phyloP scores from a whole-genome alignment of 2,113 vertebrate species.

The Anolis sagrei region DNA sequence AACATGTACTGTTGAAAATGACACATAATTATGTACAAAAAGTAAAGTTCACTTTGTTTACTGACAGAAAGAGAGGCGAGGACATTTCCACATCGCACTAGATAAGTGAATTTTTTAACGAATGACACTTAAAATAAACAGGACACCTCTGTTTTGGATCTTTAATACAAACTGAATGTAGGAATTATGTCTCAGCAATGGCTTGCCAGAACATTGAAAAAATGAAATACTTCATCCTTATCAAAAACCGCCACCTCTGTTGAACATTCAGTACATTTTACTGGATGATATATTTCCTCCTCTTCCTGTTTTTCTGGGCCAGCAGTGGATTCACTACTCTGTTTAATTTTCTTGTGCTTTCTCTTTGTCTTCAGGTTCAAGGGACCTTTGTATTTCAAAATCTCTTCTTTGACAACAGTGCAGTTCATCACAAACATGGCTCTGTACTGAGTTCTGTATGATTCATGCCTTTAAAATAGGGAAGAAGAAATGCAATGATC shows the following conservation, averaged over 20 bases:
- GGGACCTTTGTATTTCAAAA: conserved; percentile 83
- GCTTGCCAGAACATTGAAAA: conserved; percentile 95
- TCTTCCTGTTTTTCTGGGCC: conserved; percentile 59
- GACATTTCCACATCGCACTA: background rate
- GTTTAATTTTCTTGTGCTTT: conserved; percentile 75
- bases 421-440: conserved; percentile 99
- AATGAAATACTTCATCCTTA: conserved; percentile 95
- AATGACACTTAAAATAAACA: background rate
- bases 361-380: conserved; percentile 75
- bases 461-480: conserved; percentile 85
- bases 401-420: conserved; percentile 86
- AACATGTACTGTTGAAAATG: conserved; percentile 42
- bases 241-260: conserved; percentile 95
- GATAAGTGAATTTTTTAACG: conserved; percentile 35
- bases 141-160: conserved; percentile 9
- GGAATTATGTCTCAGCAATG: conserved; percentile 79
- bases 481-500: conserved; percentile 49
- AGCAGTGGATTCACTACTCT: conserved; percentile 33
- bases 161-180: conserved; percentile 21
- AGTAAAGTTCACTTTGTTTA: conserved; percentile 19
- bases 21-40: conserved; percentile 56
- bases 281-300: conserved; percentile 90
- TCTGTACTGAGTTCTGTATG: conserved; percentile 94
- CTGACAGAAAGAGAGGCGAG: background rate
- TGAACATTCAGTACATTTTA: conserved; percentile 90